Conservation (phyloP, 2,797 vertebrate species). For the Dendrocincla tyrannina region DNA sequence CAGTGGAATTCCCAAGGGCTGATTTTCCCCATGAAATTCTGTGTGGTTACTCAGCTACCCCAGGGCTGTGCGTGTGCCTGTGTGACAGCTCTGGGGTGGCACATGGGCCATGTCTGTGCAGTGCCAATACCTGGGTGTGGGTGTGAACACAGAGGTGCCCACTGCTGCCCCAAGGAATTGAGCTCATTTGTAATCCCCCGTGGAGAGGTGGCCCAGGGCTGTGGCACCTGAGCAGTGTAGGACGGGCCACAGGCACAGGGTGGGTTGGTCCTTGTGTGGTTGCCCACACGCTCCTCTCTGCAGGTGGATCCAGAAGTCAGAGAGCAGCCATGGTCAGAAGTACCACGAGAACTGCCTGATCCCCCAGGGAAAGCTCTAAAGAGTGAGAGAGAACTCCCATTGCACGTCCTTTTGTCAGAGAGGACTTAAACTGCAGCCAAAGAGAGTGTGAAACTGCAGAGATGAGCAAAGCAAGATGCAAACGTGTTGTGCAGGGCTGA, state of each 20-base stretch:
- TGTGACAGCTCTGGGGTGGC: neutral
- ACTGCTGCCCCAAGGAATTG: no score
- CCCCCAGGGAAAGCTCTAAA: neutral
- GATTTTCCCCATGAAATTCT: rapidly evolving
- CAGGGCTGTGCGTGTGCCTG: rapidly evolving
- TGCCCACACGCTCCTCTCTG: rapidly evolving
- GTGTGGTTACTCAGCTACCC: rapidly evolving
- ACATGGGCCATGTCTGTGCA: rapidly evolving
- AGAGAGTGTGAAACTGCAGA: rapidly evolving
- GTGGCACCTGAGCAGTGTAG: rapidly evolving
- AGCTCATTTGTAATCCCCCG: neutral
- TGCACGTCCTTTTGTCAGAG: neutral
- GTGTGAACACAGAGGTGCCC: rapidly evolving
- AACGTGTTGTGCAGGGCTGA: neutral
- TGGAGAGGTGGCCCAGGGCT: neutral
- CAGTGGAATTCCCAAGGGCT: neutral
- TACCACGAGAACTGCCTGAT: rapidly evolving
- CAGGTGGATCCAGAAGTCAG: neutral
- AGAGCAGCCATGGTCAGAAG: rapidly evolving
- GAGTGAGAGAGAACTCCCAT: rapidly evolving
- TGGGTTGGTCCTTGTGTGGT: neutral
- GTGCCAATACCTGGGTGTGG: rapidly evolving
- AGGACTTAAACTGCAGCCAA: neutral
- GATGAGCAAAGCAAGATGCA: neutral
- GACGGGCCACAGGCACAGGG: rapidly evolving